phyloP scores from a whole-genome alignment of 2,888 invertebrate species.

The Pyralis farinalis region DNA sequence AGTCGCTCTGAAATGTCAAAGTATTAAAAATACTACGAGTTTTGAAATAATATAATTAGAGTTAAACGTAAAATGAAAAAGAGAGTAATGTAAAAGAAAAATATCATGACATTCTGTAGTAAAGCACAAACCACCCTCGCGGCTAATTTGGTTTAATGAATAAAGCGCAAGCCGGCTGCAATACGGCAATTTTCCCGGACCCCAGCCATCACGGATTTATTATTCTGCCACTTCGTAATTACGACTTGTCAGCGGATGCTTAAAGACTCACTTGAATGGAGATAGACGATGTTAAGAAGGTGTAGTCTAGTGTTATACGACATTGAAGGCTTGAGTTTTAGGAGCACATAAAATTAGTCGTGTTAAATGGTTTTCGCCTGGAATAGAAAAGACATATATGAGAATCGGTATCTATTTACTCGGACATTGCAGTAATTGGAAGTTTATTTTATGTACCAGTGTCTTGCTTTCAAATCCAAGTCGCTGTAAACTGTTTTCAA shows the following conservation, averaged over 20 bases:
- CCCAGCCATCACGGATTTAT: constrained; percentile 6
- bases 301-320: background rate
- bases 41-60: too few relatives aligned
- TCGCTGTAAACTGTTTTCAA: too few relatives aligned
- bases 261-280: background rate
- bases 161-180: constrained; percentile 30
- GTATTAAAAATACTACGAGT: too few relatives aligned
- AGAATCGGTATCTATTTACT: too few relatives aligned
- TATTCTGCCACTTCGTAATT: constrained; percentile 13
- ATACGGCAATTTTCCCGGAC: constrained; percentile 32
- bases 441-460: too few relatives aligned
- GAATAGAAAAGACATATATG: too few relatives aligned
- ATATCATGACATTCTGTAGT: background rate
- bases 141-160: constrained; percentile 52
- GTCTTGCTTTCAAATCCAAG: too few relatives aligned
- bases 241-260: background rate
- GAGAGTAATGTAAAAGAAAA: background rate
- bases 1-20: too few relatives aligned
- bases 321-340: background rate
- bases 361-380: too few relatives aligned
- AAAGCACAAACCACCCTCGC: constrained; percentile 25
- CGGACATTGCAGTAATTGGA: too few relatives aligned
- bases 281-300: background rate
- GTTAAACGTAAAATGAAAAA: too few relatives aligned
- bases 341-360: background rate